phyloP scores from a whole-genome alignment of 2,888 invertebrate genomes.

The Epistrophella euchroma region DNA sequence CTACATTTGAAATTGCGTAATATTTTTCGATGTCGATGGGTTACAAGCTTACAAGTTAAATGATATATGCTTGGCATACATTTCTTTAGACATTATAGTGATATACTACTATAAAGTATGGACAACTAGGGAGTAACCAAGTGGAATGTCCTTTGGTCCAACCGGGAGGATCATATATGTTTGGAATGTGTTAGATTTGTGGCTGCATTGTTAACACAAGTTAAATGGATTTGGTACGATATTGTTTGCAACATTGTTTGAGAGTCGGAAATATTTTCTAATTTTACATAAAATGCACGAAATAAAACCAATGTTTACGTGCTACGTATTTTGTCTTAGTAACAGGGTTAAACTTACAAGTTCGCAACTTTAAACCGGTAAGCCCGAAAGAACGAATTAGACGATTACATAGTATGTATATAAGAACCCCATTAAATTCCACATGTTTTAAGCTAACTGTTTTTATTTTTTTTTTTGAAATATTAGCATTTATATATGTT shows the following conservation, averaged over 20 bases:
- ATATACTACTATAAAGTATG: constrained; percentile 1
- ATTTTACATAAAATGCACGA: background rate
- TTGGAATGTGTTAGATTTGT: constrained; percentile 4
- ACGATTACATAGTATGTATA: too few species aligned
- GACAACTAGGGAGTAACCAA: constrained; percentile 30
- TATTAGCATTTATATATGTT: background rate
- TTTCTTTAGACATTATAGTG: constrained; percentile 4
- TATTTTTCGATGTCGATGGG: constrained; percentile 44
- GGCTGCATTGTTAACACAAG: background rate
- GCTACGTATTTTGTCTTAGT: too few species aligned
- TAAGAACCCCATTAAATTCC: too few species aligned
- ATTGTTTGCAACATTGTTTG: background rate
- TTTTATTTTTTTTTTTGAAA: background rate
- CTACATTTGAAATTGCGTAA: constrained; percentile 66
- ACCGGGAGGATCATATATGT: background rate
- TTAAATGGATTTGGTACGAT: background rate
- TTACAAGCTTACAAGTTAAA: constrained; percentile 45
- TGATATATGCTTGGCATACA: constrained; percentile 57
- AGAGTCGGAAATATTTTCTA: background rate
- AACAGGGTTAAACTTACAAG: too few species aligned
- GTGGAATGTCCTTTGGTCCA: constrained; percentile 12
- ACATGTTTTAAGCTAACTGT: background rate
- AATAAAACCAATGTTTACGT: too few species aligned
- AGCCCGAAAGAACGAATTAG: too few species aligned
- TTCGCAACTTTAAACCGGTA: too few species aligned